phyloP scores from a whole-genome alignment of 2,888 invertebrate species.

The Allophyes oxyacanthae region DNA sequence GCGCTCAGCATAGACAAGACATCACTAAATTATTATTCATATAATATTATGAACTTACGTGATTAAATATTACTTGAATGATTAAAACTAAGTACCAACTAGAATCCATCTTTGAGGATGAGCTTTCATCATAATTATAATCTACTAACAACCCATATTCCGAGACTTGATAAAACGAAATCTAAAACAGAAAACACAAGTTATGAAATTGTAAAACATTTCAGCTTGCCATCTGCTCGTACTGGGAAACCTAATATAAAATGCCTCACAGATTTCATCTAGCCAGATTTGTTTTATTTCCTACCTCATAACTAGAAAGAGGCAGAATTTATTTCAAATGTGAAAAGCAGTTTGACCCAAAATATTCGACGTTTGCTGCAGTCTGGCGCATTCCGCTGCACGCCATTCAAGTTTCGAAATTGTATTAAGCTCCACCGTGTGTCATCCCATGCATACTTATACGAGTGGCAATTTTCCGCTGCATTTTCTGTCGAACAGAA shows the following conservation, averaged over 20 bases:
- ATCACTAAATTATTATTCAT: too few relatives aligned
- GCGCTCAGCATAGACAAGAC: too few relatives aligned
- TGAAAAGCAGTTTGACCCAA: slow-evolving; percentile 25
- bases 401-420: slow-evolving; percentile 29
- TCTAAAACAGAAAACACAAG: not conserved
- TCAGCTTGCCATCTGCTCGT: slow-evolving; percentile 5
- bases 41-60: too few relatives aligned
- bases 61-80: too few relatives aligned
- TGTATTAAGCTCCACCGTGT: slow-evolving; percentile 23
- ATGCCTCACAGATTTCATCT: slow-evolving; percentile 4
- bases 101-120: too few relatives aligned
- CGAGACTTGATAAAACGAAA: too few relatives aligned
- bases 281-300: slow-evolving; percentile 18
- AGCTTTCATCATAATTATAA: too few relatives aligned
- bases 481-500: slow-evolving; percentile 14
- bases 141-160: too few relatives aligned
- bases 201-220: slow-evolving; percentile 20
- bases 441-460: slow-evolving; percentile 11
- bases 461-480: slow-evolving; percentile 11
- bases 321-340: slow-evolving; percentile 18
- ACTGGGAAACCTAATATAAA: slow-evolving; percentile 13
- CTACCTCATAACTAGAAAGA: slow-evolving; percentile 1
- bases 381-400: slow-evolving; percentile 11
- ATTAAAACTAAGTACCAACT: too few relatives aligned
- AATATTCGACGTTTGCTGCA: slow-evolving; percentile 17